Evolutionary conservation across 1,140 invertebrate species (phyloP).

Genomic region (Bombus superbus): DNA sequence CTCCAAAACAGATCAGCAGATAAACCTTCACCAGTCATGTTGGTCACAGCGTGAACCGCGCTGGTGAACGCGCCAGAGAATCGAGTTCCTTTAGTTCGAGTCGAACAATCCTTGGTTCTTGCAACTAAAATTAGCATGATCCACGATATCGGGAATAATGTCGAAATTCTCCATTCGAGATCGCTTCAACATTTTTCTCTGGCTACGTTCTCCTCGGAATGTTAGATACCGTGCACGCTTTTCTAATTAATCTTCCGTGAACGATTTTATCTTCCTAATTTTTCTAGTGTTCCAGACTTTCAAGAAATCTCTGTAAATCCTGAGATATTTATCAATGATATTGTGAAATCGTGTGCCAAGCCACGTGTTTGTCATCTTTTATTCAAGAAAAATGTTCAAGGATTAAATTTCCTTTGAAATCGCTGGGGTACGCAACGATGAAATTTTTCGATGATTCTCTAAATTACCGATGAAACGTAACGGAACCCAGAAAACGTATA

Average conservation of each 20-base stretch:
- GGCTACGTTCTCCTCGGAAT: background rate
- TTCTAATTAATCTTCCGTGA: background rate
- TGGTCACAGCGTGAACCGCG: constrained; percentile 3
- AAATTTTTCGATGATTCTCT: too few relatives aligned
- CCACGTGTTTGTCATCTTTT: too few relatives aligned
- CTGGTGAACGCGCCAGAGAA: background rate
- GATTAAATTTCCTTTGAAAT: too few relatives aligned
- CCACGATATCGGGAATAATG: constrained; percentile 5
- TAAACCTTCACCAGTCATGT: constrained; percentile 34
- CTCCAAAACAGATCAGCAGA: constrained; percentile 36
- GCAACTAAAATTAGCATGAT: background rate
- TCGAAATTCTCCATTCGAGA: background rate
- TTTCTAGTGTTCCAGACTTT: too few relatives aligned
- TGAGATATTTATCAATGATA: too few relatives aligned
- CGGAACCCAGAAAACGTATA: too few relatives aligned
- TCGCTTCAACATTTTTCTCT: background rate
- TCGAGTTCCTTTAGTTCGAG: background rate
- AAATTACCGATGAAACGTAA: too few relatives aligned
- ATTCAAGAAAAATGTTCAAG: too few relatives aligned
- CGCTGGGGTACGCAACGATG: too few relatives aligned
- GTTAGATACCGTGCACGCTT: background rate
- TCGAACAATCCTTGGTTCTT: constrained; percentile 1
- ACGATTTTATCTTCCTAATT: too few relatives aligned
- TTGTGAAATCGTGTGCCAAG: too few relatives aligned
- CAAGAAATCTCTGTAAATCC: too few relatives aligned